Percentiles rank a stretch among this genome's conserved stretches.
phyloP scores from a whole-genome alignment of 1,140 invertebrate species.

The Brachionus rubens region DNA sequence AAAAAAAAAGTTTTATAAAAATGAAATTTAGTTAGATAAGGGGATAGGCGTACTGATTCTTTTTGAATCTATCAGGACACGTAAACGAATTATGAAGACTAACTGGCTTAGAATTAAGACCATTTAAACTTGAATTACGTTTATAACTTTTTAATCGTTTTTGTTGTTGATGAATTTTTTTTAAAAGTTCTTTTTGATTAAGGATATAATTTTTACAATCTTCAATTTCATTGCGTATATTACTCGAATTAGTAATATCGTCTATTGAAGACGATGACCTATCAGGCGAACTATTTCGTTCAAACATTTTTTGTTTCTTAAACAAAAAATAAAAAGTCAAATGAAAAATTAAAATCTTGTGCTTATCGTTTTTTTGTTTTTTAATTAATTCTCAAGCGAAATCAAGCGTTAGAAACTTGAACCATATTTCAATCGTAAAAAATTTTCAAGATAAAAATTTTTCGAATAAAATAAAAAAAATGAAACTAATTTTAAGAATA shows the following conservation, averaged over 20 bases:
- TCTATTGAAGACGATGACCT: neutral
- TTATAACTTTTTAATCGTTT: conserved; percentile 16
- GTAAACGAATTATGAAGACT: neutral
- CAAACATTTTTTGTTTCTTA: too few relatives aligned
- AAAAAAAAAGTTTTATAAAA: neutral
- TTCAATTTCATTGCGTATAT: conserved; percentile 3
- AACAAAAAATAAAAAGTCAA: too few relatives aligned
- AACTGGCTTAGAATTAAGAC: neutral
- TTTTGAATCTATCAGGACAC: neutral
- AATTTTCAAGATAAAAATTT: too few relatives aligned
- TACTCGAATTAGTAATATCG: neutral
- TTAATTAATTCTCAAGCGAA: too few relatives aligned
- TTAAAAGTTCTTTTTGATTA: conserved; percentile 29
- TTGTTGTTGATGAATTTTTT: conserved; percentile 42
- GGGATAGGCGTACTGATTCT: neutral
- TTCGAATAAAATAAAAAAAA: too few relatives aligned
- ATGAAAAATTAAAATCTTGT: too few relatives aligned
- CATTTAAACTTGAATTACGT: neutral
- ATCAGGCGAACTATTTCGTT: neutral
- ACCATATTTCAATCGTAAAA: too few relatives aligned
- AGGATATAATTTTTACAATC: conserved; percentile 41
- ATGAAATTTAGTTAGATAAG: neutral
- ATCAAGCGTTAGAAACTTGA: too few relatives aligned
- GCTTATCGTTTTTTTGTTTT: too few relatives aligned
- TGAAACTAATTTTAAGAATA: too few relatives aligned